phyloP scores from a whole-genome alignment of 1,140 invertebrate species.

The Araneus ventricosus region DNA sequence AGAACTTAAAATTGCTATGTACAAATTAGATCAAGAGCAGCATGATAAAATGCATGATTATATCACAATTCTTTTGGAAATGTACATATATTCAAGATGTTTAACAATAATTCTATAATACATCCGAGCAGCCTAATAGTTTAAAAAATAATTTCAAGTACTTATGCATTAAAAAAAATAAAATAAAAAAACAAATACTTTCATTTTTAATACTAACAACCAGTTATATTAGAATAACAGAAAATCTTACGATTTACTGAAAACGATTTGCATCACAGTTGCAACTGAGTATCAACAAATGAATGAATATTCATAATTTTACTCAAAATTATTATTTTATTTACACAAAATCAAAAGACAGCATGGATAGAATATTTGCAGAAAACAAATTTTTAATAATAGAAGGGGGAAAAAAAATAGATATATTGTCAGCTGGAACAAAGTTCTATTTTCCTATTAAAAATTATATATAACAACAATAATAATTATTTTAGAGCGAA shows the following conservation, averaged over 20 bases:
- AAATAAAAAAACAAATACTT: neutral
- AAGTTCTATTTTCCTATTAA: neutral
- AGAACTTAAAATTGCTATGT: neutral
- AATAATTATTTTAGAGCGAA: neutral
- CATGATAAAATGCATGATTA: neutral
- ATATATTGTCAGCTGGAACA: neutral
- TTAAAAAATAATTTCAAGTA: neutral
- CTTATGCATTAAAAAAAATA: neutral
- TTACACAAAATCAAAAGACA: neutral
- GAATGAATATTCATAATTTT: neutral
- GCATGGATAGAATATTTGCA: too few relatives aligned
- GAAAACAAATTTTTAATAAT: neutral
- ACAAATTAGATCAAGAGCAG: neutral
- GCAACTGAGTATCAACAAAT: neutral
- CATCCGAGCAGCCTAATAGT: too few relatives aligned
- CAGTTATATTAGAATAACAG: neutral
- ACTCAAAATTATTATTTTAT: neutral
- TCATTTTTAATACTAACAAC: neutral
- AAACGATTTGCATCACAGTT: neutral
- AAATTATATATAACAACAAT: neutral
- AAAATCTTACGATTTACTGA: neutral
- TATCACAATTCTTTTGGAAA: conserved; percentile 11
- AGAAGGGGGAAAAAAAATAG: neutral
- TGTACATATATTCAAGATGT: neutral
- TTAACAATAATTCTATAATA: neutral